Evolutionary conservation across 2,888 invertebrate genomes (phyloP).

Genomic region (Tinea semifulvella): DNA sequence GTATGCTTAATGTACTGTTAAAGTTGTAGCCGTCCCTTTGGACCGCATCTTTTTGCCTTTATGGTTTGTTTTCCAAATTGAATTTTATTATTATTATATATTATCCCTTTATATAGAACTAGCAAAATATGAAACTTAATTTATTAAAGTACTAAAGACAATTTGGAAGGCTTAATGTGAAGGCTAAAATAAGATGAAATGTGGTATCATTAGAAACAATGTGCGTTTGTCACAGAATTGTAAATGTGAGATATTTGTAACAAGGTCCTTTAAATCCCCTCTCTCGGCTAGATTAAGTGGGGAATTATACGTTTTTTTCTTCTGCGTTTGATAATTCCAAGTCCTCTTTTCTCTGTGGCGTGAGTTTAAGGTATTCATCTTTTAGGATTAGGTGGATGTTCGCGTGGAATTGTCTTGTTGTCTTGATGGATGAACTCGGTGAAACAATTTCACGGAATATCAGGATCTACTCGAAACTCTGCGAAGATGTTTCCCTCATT

Average conservation of each 20-base stretch:
- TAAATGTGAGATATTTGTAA: constrained; percentile 42
- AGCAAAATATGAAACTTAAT: no score
- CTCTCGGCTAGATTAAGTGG: constrained; percentile 48
- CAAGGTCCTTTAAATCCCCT: constrained; percentile 29
- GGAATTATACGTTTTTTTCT: constrained; percentile 56
- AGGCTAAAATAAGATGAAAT: background rate
- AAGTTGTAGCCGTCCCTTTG: constrained; percentile 18
- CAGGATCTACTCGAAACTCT: background rate
- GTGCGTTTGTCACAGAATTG: constrained; percentile 33
- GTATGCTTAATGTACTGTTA: constrained; percentile 38
- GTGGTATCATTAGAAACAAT: constrained; percentile 5
- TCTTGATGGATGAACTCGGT: constrained; percentile 47
- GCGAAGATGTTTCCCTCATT: constrained; percentile 5
- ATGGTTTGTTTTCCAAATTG: no score
- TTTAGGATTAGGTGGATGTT: constrained; percentile 49
- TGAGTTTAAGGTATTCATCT: constrained; percentile 63
- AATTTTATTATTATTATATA: no score
- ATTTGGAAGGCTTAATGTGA: no score
- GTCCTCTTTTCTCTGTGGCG: constrained; percentile 22
- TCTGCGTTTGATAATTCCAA: constrained; percentile 16
- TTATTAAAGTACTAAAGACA: no score
- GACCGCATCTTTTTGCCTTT: background rate
- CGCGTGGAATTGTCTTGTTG: constrained; percentile 30
- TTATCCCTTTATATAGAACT: no score
- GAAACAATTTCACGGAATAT: constrained; percentile 12